Conservation (phyloP, 1,140 invertebrate genomes). For the Hetaerina americana region DNA sequence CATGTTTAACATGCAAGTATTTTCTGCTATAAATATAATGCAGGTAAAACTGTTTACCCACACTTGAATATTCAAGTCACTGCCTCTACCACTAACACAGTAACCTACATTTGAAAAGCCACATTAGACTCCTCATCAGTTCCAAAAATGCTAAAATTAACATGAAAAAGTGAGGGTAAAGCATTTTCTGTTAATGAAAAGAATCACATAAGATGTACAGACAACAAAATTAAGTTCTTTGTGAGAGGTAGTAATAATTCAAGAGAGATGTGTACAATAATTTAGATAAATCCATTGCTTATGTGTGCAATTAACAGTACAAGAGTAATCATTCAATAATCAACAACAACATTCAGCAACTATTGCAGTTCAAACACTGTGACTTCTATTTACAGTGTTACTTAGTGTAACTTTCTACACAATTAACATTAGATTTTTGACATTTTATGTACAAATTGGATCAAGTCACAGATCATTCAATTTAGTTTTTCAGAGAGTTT, state of each 20-base stretch:
- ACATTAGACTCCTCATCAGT: neutral
- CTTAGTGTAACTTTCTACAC: neutral
- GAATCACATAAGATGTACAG: neutral
- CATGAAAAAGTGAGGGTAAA: neutral
- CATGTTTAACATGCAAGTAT: constrained; percentile 8
- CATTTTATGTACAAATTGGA: neutral
- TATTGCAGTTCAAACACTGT: neutral
- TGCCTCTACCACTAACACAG: constrained; percentile 3
- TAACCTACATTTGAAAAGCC: constrained; percentile 2
- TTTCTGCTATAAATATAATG: constrained; percentile 3
- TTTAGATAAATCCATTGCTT: neutral
- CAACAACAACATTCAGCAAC: neutral
- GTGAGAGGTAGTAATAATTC: neutral
- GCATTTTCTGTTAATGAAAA: neutral
- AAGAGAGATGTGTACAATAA: neutral
- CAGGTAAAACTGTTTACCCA: constrained; percentile 1
- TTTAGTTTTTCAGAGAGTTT: too few relatives aligned
- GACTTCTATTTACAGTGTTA: neutral
- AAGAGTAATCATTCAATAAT: neutral
- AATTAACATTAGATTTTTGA: neutral
- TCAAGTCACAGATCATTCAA: neutral
- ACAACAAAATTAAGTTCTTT: neutral
- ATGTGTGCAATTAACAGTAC: neutral
- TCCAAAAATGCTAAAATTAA: neutral
- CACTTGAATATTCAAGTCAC: constrained; percentile 4